Base-by-base conservation (phyloP, 2,888 invertebrate species). In the Cheilosia scutellata region DNA sequence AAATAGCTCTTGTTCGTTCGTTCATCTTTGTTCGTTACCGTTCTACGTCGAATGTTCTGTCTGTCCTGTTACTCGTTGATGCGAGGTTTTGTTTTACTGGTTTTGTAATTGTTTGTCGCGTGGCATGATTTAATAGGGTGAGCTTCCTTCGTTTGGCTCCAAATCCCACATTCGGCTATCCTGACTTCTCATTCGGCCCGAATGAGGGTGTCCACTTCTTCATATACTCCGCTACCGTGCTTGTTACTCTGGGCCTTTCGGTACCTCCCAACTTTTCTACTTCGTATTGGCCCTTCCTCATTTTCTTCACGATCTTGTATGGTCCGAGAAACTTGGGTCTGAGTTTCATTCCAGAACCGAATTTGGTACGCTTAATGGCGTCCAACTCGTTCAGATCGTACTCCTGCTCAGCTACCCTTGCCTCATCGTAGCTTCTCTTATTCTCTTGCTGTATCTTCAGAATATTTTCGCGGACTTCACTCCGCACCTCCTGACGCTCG, bases 281-380 rank as follows among this genome's bases (percentile, higher is more conserved):
- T 2, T 31, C 31, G 31, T 31, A 31, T 31, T 1, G 31, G 6
- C 31, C 11, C 57, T 75, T 9, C 62, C 51, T 55, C 31, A 31
- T 25, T 11, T 66, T 47, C 11, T 44, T 53, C 1, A 51, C 40
- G 1, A 84, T 20, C 27, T 60, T 55, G 31, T 86, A 79, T 31
- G 86, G 80, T 27, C 76, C 86, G 1, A 80, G 58, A 58, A 62
- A 75, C 37, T 65, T 79, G 3, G 74, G 51, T 47, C 60, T 51
- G 16, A 78, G 31, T 33, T 86, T 86, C 33, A 86, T 31, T 0
- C 66, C 76, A 0, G 71, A 4, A 16, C 79, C 80, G 51, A 80
- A 80, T 37, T 86, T 80, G 1, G 79, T 86, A 4, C 87, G 53
- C 42, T 77, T 71, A 37, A 82, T 77, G 31, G 82, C 80, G 20